Evolutionary conservation across 2,888 invertebrate genomes (phyloP).

Genomic region (Odontothrips loti): DNA sequence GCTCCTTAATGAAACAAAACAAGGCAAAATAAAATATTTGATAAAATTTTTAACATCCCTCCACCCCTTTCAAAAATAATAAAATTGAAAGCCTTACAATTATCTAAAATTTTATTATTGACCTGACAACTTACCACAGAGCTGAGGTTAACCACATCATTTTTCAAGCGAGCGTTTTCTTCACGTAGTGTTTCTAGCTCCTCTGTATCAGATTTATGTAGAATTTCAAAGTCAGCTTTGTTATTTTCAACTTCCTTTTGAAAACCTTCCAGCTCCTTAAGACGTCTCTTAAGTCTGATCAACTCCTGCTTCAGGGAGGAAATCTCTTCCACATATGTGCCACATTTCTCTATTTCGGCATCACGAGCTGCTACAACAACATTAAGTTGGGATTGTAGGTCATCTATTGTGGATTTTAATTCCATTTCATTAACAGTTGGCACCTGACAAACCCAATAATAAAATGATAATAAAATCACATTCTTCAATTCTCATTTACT

Average conservation of each 20-base stretch:
- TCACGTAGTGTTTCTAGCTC: neutral
- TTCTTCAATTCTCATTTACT: neutral
- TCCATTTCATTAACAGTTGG: slow-evolving; percentile 7
- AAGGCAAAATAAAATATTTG: neutral
- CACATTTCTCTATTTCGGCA: neutral
- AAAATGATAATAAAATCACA: neutral
- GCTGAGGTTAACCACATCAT: neutral
- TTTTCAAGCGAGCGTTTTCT: neutral
- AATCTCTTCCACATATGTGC: neutral
- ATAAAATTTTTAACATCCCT: too few species aligned
- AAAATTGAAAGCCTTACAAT: too few species aligned
- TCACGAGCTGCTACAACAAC: neutral
- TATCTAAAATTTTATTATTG: neutral
- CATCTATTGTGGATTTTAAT: neutral
- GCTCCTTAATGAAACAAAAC: neutral
- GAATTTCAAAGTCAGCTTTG: neutral
- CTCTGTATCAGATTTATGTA: neutral
- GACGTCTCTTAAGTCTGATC: neutral
- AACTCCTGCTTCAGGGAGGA: neutral
- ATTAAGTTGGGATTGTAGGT: neutral
- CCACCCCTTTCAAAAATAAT: too few species aligned
- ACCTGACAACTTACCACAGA: slow-evolving; percentile 3
- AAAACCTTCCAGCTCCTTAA: neutral
- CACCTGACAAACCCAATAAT: neutral
- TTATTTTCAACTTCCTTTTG: neutral